These are phyloP conservation scores for Zhuqinia jingwanae DNA, from an alignment of 2,888 invertebrate species.

Conservation along the genomic window DNA sequence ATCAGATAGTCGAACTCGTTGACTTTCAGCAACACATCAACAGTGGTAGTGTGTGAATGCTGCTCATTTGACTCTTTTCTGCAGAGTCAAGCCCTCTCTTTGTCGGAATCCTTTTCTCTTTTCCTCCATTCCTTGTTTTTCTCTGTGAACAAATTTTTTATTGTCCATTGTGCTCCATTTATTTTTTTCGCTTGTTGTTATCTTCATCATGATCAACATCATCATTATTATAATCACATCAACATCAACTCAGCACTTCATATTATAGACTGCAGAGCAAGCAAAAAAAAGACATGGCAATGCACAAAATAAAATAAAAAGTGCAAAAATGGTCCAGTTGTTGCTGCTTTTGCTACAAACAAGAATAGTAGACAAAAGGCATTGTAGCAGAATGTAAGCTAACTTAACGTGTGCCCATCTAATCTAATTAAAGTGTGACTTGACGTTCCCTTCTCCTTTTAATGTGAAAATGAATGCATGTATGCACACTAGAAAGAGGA, in stretches of 20 bases:
- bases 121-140: not conserved
- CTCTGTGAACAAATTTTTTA: constrained; percentile 21
- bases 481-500: not conserved
- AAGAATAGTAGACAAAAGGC: not conserved
- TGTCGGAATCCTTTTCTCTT: constrained; percentile 2
- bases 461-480: no score
- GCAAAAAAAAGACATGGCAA: not conserved
- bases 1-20: not conserved
- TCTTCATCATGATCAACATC: not conserved
- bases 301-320: not conserved
- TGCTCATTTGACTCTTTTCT: no score
- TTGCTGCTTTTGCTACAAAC: constrained; percentile 5
- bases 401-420: constrained; percentile 7
- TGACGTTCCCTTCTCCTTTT: not conserved
- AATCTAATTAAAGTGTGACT: constrained; percentile 56
- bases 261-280: not conserved
- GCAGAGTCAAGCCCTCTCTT: not conserved
- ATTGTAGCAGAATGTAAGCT: not conserved
- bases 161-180: constrained; percentile 40
- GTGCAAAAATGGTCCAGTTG: not conserved
- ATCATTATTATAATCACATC: constrained; percentile 14
- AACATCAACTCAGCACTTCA: not conserved
- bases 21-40: not conserved
- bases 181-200: constrained; percentile 19
- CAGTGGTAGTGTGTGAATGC: no score